Evolutionary conservation across 2,113 vertebrate genomes (phyloP), one percentile per base, ranked within the genome.

Genomic region (Mormoops blainvillei): DNA sequence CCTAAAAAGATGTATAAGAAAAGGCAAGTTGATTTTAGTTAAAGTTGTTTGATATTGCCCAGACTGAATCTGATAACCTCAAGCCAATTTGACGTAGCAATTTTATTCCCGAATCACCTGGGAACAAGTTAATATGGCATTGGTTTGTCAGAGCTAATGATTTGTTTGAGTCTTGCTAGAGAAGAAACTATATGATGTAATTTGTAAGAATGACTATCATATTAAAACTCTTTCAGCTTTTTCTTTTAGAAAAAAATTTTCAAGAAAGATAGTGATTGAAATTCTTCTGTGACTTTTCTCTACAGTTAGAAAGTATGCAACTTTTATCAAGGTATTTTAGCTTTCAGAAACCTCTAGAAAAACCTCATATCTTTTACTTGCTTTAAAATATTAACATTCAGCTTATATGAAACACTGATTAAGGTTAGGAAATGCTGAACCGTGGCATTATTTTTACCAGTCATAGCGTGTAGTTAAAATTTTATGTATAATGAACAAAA

Each of bases 341-440:
- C 90, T 98, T 98, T 98, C 74, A 96, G 85, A 97, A 98, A 94
- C 95, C 91, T 98, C 83, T 41, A 93, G 97, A 98, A 98, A 95
- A 97, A 94, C 82, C 95, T 97, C 89, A 36, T 94, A 89, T 97
- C 36, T 90, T 97, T 97, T 98, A 97, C 97, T 98, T 98, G 93
- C 83, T 97, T 97, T 98, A 97, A 98, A 98, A 97, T 98, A 97
- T 97, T 98, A 94, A 96, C 96, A 77, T 97, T 95, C 70, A 90
- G 68, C 56, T 94, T 92, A 84, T 94, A 87, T 58, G 93, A 80
- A 96, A 87, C 82, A 96, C 92, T 98, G 95, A 97, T 97, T 95
- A 96, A 96, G 83, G 41, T 91, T 97, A 81, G 95, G 95, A 98
- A 97, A 95, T 89, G 90, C 94, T 97, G 91, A 98, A 76, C 74